phyloP scores from a whole-genome alignment of 35 echinoderm and acorn worm genomes.

The Stichopus chloronotus region DNA sequence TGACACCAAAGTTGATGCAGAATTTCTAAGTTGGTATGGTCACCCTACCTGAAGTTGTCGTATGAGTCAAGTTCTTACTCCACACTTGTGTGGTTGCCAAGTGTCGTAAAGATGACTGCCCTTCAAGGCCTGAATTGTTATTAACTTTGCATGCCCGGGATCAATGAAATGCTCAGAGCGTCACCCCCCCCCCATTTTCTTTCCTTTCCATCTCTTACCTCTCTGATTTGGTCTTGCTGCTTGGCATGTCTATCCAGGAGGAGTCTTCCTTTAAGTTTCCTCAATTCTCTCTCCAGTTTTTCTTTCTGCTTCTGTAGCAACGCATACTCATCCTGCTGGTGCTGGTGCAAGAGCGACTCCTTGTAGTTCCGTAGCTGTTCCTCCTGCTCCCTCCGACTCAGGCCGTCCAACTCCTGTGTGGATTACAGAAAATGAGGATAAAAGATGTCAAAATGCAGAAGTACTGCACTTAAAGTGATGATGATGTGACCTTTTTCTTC shows the following conservation, averaged over 20 bases:
- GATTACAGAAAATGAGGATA: background rate
- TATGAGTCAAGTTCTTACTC: no score
- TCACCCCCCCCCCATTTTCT: no score
- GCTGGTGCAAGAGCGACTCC: slow-evolving; percentile 78
- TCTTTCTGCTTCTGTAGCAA: slow-evolving; percentile 69
- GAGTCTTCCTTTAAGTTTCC: slow-evolving; percentile 83
- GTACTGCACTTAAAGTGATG: no score
- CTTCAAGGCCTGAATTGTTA: no score
- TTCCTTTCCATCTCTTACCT: slow-evolving; percentile 52
- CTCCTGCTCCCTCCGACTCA: slow-evolving; percentile 74
- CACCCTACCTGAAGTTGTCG: no score
- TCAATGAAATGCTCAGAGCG: no score
- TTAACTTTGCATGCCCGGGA: no score
- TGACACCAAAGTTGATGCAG: no score
- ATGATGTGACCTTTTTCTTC: no score
- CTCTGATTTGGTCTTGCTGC: slow-evolving; percentile 93
- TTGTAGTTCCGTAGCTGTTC: slow-evolving; percentile 76
- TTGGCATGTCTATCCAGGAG: slow-evolving; percentile 78
- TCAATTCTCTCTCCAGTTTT: slow-evolving; percentile 71
- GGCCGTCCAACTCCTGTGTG: slow-evolving; percentile 75
- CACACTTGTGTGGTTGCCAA: no score
- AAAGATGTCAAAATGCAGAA: background rate
- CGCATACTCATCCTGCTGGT: slow-evolving; percentile 71
- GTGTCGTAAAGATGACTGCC: no score
- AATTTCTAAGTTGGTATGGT: no score